phyloP scores from a whole-genome alignment of 2,113 vertebrate species.

The Balaeniceps rex region DNA sequence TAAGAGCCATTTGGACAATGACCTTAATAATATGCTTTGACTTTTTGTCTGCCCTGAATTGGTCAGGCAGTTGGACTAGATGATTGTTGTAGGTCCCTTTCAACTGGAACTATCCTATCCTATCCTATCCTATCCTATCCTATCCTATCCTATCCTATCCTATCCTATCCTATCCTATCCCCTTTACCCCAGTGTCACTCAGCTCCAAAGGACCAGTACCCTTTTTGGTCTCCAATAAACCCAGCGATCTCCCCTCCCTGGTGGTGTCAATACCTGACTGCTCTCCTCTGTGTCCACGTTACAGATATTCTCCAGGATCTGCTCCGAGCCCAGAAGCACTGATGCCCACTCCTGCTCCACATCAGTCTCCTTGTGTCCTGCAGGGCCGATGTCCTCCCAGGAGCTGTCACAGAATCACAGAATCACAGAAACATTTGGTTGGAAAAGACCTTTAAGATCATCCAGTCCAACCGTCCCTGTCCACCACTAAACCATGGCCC shows the following conservation, averaged over 20 bases:
- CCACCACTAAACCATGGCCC: too few species aligned
- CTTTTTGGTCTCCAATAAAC: neutral
- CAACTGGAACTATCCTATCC: neutral
- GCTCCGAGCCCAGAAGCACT: neutral
- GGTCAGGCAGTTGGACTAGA: neutral
- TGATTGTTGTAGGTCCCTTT: neutral
- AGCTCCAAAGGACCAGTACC: neutral
- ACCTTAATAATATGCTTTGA: neutral
- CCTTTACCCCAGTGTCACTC: neutral
- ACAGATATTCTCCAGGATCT: neutral
- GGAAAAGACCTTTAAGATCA: too few species aligned
- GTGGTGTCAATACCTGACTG: neutral
- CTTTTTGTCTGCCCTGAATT: neutral
- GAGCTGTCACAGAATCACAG: neutral
- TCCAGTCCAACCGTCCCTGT: too few species aligned
- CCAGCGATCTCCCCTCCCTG: neutral
- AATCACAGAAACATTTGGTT: too few species aligned
- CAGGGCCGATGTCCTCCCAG: neutral
- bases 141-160: neutral
- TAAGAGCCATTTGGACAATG: neutral
- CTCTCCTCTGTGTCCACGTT: neutral
- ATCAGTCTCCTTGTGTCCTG: neutral
- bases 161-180: neutral
- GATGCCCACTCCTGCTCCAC: neutral
- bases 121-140: neutral